These are phyloP conservation scores for Dendrocincla tyrannina DNA, from an alignment of 2,797 vertebrate species.

Conservation along the genomic window DNA sequence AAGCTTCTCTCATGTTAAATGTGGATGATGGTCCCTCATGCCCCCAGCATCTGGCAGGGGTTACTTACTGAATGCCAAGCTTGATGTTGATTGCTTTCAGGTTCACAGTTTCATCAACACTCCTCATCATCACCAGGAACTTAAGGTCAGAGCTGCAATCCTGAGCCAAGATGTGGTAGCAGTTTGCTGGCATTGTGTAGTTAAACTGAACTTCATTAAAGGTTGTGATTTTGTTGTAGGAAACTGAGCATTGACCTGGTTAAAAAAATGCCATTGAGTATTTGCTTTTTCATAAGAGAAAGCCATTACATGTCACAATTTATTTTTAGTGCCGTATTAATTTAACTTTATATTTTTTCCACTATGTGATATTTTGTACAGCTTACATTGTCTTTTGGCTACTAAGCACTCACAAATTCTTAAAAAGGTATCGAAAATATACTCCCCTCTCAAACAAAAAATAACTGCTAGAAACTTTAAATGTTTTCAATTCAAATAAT, in stretches of 20 bases:
- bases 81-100: slow-evolving; percentile 76
- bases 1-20: neutral
- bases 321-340: neutral
- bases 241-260: slow-evolving; percentile 67
- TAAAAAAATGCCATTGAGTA: neutral
- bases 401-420: neutral
- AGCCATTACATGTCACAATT: neutral
- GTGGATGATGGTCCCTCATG: rapidly evolving
- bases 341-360: neutral
- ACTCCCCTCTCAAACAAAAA: neutral
- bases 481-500: neutral
- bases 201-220: slow-evolving; percentile 72
- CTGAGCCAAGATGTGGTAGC: slow-evolving; percentile 82
- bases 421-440: neutral
- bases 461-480: neutral
- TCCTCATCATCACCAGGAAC: slow-evolving; percentile 82
- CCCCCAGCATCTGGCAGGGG: neutral
- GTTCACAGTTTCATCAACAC: slow-evolving; percentile 34
- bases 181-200: slow-evolving; percentile 77
- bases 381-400: neutral
- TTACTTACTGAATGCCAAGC: slow-evolving; percentile 78
- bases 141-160: slow-evolving; percentile 81
- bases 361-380: neutral
- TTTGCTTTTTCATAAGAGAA: neutral
- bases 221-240: slow-evolving; percentile 57